Conservation (phyloP, 2,888 invertebrate species). For the Tinea trinotella region DNA sequence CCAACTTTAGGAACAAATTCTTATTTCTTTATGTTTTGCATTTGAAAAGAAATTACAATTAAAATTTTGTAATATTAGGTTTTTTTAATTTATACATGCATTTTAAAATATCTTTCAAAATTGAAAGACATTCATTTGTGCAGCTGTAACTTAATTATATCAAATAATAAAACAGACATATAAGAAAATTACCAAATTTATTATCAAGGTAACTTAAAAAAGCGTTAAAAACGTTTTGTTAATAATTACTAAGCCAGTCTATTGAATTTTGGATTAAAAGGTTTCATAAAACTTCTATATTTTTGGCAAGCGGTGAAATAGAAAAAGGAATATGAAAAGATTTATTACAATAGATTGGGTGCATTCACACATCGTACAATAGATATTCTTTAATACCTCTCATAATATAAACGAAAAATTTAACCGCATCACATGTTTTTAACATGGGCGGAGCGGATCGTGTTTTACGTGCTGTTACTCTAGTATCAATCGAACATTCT, state of each 20-base stretch:
- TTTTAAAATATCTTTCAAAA: neutral
- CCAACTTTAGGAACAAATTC: slow-evolving; percentile 6
- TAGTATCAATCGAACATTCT: slow-evolving; percentile 46
- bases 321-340: neutral
- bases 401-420: slow-evolving; percentile 41
- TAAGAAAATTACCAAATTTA: no score
- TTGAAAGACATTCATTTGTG: no score
- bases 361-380: slow-evolving; percentile 57
- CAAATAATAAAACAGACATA: no score
- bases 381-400: slow-evolving; percentile 38
- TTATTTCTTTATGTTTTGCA: slow-evolving; percentile 6
- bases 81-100: neutral
- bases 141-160: no score
- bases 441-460: slow-evolving; percentile 44
- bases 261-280: neutral
- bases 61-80: neutral
- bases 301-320: slow-evolving; percentile 4
- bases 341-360: slow-evolving; percentile 10
- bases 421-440: slow-evolving; percentile 52
- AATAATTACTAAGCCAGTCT: neutral
- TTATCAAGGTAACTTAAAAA: neutral
- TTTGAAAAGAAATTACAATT: neutral
- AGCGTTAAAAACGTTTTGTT: neutral
- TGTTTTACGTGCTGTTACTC: slow-evolving; percentile 46
- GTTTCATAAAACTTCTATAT: neutral